These are phyloP conservation scores for Orthonyx spaldingii DNA, from an alignment of 2,113 vertebrate genomes.

Conservation along the genomic window DNA sequence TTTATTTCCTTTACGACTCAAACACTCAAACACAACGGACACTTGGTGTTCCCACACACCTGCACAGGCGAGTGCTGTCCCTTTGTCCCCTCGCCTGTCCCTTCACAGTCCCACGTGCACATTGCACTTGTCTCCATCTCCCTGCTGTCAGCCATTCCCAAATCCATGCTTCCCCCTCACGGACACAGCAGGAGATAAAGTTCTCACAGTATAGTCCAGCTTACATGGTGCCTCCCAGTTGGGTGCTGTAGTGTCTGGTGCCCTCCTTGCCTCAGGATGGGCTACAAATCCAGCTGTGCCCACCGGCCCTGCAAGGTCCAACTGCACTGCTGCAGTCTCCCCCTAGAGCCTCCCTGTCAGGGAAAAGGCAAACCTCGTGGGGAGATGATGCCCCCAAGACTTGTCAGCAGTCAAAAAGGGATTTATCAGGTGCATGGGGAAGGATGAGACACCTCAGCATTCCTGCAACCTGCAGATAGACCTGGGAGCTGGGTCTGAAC, in stretches of 20 bases:
- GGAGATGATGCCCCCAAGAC: neutral
- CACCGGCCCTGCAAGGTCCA: neutral
- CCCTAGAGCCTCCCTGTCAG: neutral
- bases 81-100: neutral
- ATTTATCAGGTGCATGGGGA: neutral
- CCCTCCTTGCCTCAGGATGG: neutral
- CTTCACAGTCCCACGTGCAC: neutral
- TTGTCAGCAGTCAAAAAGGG: neutral
- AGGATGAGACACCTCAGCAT: neutral
- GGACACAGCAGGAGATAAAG: neutral
- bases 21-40: neutral
- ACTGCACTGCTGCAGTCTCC: neutral
- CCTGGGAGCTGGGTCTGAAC: neutral
- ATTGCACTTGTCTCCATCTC: neutral
- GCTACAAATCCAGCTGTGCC: neutral
- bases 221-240: neutral
- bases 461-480: neutral
- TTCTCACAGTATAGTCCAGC: constrained; percentile 2
- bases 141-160: neutral
- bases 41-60: neutral
- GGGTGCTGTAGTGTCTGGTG: neutral
- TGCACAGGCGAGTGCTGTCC: neutral
- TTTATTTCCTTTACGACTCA: constrained; percentile 36
- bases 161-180: fast-evolving
- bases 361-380: neutral